A percentile compares a stretch with the other conserved stretches of the same genome.
These are phyloP conservation scores for Balearica regulorum DNA, from an alignment of 2,797 vertebrate genomes.

Conservation along the genomic window DNA sequence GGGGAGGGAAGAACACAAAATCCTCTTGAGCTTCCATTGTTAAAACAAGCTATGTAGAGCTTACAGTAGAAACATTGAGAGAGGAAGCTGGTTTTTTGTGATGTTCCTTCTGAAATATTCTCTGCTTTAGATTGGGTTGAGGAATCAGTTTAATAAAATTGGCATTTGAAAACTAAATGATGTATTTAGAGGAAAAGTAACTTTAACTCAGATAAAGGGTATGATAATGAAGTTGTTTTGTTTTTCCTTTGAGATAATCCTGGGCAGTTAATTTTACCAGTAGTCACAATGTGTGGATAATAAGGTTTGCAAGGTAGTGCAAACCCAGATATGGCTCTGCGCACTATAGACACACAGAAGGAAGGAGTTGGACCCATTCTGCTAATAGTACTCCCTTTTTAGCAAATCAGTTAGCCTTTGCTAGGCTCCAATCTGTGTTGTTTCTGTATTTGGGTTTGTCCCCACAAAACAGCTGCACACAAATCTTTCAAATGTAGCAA, in stretches of 20 bases:
- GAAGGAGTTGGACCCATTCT: not conserved
- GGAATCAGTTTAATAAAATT: not conserved
- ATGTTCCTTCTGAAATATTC: not conserved
- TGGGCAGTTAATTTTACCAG: not conserved
- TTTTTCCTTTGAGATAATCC: not conserved
- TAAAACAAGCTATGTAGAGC: slow-evolving; percentile 22
- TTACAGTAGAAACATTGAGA: slow-evolving; percentile 14
- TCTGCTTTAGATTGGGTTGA: not conserved
- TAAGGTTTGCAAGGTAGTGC: not conserved
- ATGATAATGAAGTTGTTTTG: not conserved
- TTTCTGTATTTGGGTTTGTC: not conserved
- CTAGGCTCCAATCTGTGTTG: not conserved
- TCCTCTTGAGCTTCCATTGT: slow-evolving; percentile 22
- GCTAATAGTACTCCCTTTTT: not conserved
- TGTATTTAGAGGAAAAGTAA: not conserved
- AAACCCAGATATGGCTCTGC: not conserved
- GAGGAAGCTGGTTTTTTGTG: not conserved
- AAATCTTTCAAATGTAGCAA: not conserved
- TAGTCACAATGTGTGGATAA: not conserved
- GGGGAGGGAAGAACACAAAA: slow-evolving; percentile 19
- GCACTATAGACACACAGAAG: not conserved
- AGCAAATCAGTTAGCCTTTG: not conserved
- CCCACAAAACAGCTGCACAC: not conserved
- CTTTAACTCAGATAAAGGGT: not conserved
- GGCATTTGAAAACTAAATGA: not conserved